Percentiles rank a stretch among this genome's conserved stretches.
phyloP scores from a whole-genome alignment of 2,113 vertebrate genomes.

The Pipa parva region DNA sequence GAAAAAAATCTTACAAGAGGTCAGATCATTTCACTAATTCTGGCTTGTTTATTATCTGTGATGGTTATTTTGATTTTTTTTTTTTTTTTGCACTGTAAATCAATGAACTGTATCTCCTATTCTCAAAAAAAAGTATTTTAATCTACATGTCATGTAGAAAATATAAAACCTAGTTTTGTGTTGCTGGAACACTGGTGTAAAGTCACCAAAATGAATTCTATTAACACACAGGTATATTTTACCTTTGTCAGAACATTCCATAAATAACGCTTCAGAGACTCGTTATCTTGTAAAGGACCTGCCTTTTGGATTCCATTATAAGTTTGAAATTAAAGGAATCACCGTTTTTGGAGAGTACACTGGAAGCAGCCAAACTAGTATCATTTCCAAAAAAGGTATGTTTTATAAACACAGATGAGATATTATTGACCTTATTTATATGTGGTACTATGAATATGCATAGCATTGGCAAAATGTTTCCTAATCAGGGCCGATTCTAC shows the following conservation, averaged over 20 bases:
- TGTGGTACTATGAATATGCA: background rate
- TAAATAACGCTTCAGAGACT: background rate
- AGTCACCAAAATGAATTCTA: background rate
- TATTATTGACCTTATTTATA: background rate
- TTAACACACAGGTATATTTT: background rate
- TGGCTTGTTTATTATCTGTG: background rate
- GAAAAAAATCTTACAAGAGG: background rate
- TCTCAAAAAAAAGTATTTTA: background rate
- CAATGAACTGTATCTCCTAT: background rate
- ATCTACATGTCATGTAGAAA: background rate
- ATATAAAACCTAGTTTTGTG: background rate
- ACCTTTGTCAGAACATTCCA: background rate
- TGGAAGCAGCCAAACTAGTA: constrained; percentile 5
- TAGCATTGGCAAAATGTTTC: background rate
- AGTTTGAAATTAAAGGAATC: constrained; percentile 17
- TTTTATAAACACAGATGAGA: background rate
- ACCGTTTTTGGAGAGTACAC: constrained; percentile 25
- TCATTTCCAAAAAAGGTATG: background rate
- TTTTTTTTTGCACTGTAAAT: background rate
- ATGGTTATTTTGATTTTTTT: background rate
- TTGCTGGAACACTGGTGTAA: background rate
- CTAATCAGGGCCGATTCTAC: too few species aligned
- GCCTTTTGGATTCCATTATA: background rate
- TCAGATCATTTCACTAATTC: background rate
- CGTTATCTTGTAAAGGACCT: constrained; percentile 9